Evolutionary conservation across 35 echinoderm and acorn worm genomes (phyloP).

Genomic region (Apostichopus parvimensis): DNA sequence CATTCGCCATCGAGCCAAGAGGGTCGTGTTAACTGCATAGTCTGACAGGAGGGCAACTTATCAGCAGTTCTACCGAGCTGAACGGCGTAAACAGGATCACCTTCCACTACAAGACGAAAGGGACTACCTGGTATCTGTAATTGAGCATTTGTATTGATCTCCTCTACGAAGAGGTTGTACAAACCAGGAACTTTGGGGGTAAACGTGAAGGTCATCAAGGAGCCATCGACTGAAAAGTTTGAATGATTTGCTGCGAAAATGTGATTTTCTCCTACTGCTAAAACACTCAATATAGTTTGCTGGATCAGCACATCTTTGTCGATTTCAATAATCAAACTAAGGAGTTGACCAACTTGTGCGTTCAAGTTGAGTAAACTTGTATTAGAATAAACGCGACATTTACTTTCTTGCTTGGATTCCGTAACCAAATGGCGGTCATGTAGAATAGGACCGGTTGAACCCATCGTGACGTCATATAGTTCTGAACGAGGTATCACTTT

Average conservation of each 20-base stretch:
- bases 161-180: neutral
- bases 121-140: slow-evolving; percentile 2
- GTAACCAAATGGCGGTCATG: too few relatives aligned
- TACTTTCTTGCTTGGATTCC: neutral
- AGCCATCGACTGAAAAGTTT: neutral
- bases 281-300: neutral
- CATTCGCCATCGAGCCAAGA: neutral
- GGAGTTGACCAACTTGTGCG: neutral
- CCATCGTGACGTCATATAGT: too few relatives aligned
- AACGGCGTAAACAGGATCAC: neutral
- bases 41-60: neutral
- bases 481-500: too few relatives aligned
- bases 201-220: neutral
- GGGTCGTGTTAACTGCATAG: neutral
- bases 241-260: neutral
- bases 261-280: neutral
- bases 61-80: neutral
- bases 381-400: neutral
- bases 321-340: neutral
- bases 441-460: too few relatives aligned
- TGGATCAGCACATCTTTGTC: neutral
- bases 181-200: neutral
- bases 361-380: neutral
- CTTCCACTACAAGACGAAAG: neutral
- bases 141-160: neutral